Evolutionary conservation across 2,797 vertebrate species (phyloP).

Genomic region (Parauchenoglanis punctatus): DNA sequence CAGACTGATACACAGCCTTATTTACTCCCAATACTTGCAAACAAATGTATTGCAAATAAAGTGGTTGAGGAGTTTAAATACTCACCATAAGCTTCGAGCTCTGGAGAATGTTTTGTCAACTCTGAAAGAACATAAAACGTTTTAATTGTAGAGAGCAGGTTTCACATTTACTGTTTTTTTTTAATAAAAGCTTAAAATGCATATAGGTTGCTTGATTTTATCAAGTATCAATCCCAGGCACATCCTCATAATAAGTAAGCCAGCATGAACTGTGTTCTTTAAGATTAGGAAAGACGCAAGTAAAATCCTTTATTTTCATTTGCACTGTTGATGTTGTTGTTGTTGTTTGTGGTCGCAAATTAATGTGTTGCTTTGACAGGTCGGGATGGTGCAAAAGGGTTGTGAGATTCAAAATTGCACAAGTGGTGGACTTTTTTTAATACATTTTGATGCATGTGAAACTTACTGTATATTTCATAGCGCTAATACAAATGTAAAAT

Average conservation of each 20-base stretch:
- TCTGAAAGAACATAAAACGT: conserved; percentile 63
- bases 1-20: neutral
- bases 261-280: neutral
- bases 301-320: neutral
- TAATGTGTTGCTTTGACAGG: neutral
- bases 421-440: neutral
- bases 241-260: neutral
- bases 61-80: conserved; percentile 20
- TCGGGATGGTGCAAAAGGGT: neutral
- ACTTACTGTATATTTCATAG: neutral
- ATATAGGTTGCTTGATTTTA: neutral
- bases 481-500: neutral
- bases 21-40: neutral
- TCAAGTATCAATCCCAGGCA: neutral
- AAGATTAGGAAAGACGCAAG: neutral
- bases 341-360: neutral
- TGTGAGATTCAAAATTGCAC: neutral
- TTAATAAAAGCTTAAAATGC: neutral
- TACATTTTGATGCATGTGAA: neutral
- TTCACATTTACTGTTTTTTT: neutral
- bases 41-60: neutral
- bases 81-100: conserved; percentile 77
- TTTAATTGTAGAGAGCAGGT: conserved; percentile 17
- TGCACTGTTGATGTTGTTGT: neutral
- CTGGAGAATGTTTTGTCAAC: conserved; percentile 81